Evolutionary conservation across 2,888 invertebrate genomes (phyloP), one percentile per base, ranked within the genome.

Genomic region (Cloeon dipterum): DNA sequence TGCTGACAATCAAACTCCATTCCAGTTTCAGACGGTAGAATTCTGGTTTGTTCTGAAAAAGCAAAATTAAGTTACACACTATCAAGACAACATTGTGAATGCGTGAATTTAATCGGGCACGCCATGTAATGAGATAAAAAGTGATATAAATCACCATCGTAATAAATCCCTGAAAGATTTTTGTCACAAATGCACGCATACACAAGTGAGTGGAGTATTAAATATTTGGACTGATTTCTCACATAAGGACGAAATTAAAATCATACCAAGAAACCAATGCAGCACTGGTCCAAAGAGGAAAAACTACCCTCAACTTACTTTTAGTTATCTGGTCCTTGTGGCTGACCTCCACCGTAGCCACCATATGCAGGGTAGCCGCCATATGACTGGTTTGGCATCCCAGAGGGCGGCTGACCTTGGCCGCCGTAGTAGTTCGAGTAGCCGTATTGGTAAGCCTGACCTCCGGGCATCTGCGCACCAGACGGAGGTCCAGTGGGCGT

Each of bases 391-490:
- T 40, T 41, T 20, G 39, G 43, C 35, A 32, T 41, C 35, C 32
- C 39, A 36, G 32, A 42, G 38, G 23, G 33, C 26, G 18, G 42
- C 38, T 37, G 40, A 32, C 42, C 42, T 21, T 43, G 53, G n/a
- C 57, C 57, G 42, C 58, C 57, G 29, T 54, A 55, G 41, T 61
- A 61, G 16, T 53, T 53, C 13, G 41, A 55, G 45, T 58, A 61
- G 35, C 55, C 54, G 41, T 60, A 61, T 42, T 56, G 58, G 7
- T 55, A 54, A 19, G 54, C 45, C 25, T 39, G 44, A 42, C 54
- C 59, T 58, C 53, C 55, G 50, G 44, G 42, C 42, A 42, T 42
- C 40, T 41, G 45, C 45, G 53, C 45, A 50, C 47, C 39, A 14
- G 40, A 26, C 26, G 39, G 33, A 36, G 40, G 39, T 26, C 42